Base-by-base conservation (phyloP, 2,888 invertebrate genomes). In the Hirtodrosophila alboralis region DNA sequence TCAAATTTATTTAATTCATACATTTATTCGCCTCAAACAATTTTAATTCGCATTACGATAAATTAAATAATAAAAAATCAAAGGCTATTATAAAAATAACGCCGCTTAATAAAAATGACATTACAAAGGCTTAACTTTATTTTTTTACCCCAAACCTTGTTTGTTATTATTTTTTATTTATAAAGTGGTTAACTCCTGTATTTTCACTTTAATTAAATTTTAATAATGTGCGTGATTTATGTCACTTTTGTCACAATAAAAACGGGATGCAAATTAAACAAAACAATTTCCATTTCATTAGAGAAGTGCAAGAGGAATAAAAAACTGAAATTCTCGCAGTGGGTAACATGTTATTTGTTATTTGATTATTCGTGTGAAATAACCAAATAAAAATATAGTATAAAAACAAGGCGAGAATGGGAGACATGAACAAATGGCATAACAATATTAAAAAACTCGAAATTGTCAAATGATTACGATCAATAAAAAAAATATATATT, bases 121-220 rank as follows among this genome's bases (percentile, higher is more conserved):
- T 37, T 33, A 53, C 38, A 53, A 44, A 52, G 38, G 14, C 21
- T 18, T 12, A 9, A 6, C 21, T 18, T 8, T n/a, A n/a, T 37
- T 52, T 57, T 57, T 57, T 26, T 30, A 26, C 3, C 4, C 1
- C 10, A 14, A n/a, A n/a, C 30, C 33, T 49, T 33, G 30, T 26
- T 45, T 37, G 3, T 40, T 12, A 28, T 34, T 21, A 23, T 43
- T 59, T 48, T 54, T 49, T 48, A 73, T 59, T 52, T 48, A 44
- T 53, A 57, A 47, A n/a, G n/a, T n/a, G n/a, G 21, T 56, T 49
- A 14, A 57, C 54, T 66, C 58, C n/a, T n/a, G n/a, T 62, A 58
- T 60, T 70, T 58, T 64, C 38, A 65, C 38, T 54, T 65, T 72
- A 75, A 79, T 79, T 66, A 63, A 65, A 78, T 65, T 74, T 74